Evolutionary conservation across 2,888 invertebrate genomes (phyloP).

Genomic region (Lepidochrysops patricia): DNA sequence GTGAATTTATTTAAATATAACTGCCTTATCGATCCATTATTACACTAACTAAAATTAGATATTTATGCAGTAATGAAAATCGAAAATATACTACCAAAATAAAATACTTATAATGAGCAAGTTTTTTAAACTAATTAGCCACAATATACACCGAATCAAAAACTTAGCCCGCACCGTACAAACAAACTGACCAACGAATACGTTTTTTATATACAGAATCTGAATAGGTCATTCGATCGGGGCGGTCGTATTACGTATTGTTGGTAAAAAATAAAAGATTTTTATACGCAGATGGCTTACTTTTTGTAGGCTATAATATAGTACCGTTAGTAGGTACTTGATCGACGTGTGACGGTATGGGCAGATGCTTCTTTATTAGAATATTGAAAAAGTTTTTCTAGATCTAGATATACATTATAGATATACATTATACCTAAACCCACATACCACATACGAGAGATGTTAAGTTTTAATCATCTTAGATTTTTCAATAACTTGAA

Average conservation of each 20-base stretch:
- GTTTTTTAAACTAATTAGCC: no score
- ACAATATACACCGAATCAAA: not conserved
- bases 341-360: not conserved
- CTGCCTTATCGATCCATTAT: no score
- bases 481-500: no score
- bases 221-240: slow-evolving; percentile 30
- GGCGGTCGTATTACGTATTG: slow-evolving; percentile 39
- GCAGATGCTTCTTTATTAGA: slow-evolving; percentile 1
- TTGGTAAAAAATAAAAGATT: slow-evolving; percentile 44
- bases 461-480: no score
- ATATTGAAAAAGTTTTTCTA: not conserved
- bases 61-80: no score
- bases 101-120: no score
- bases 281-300: slow-evolving; percentile 64
- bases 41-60: no score
- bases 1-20: no score
- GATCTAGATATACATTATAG: no score
- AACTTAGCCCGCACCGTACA: not conserved
- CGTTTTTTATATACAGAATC: slow-evolving; percentile 21
- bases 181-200: not conserved
- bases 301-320: slow-evolving; percentile 56
- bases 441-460: no score
- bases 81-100: no score
- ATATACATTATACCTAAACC: no score
- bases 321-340: slow-evolving; percentile 45